Evolutionary conservation across 2,113 vertebrate genomes (phyloP).

Genomic region (Stomatorhinus ivindoensis): DNA sequence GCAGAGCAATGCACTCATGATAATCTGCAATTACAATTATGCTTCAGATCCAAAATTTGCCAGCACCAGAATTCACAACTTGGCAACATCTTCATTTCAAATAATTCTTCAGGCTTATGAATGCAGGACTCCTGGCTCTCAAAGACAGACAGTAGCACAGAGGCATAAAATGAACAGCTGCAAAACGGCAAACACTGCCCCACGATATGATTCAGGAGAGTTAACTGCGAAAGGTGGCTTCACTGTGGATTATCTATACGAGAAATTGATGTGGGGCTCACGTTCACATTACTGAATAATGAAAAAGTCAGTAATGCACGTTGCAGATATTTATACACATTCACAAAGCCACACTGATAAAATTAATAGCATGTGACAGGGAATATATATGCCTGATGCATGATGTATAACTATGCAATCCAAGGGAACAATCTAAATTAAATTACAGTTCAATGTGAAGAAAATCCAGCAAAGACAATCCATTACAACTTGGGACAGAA

Average conservation of each 20-base stretch:
- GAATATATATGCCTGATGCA: background rate
- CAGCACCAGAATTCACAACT: background rate
- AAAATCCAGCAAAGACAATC: slow-evolving; percentile 12
- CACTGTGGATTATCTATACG: background rate
- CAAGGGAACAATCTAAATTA: background rate
- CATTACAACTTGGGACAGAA: slow-evolving; percentile 18
- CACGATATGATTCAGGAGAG: background rate
- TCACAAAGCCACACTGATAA: background rate
- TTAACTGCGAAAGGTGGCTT: background rate
- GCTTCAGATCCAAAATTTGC: background rate
- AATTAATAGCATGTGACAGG: background rate
- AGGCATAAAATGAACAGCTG: background rate
- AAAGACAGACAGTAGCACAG: background rate
- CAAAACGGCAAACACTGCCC: background rate
- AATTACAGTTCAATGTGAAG: background rate
- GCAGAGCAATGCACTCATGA: background rate
- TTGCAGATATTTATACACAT: background rate
- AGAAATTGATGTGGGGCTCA: background rate
- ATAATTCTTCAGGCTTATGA: background rate
- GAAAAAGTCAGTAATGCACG: background rate
- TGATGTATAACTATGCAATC: background rate
- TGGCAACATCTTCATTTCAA: background rate
- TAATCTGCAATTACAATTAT: background rate
- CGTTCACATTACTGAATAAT: background rate
- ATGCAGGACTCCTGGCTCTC: background rate